Conservation (phyloP, 2,797 vertebrate species). For the Trematomus bernacchii region DNA sequence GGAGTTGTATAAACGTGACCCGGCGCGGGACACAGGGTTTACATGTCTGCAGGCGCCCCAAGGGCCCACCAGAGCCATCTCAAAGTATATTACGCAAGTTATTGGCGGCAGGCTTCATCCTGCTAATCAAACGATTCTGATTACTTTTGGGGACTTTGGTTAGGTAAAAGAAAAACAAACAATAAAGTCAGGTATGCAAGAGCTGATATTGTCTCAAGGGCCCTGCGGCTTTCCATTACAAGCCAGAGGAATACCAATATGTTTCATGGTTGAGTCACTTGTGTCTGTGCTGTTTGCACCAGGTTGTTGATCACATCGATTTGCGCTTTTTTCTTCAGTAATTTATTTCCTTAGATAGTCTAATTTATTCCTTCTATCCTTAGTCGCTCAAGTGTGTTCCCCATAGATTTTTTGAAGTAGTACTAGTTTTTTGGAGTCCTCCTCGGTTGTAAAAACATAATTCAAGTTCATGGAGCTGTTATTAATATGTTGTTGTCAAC, state of each 20-base stretch:
- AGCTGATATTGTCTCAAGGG: constrained; percentile 52
- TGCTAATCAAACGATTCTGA: constrained; percentile 71
- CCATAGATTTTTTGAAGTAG: constrained; percentile 4
- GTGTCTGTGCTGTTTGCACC: constrained; percentile 38
- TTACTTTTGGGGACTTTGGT: constrained; percentile 54
- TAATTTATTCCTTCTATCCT: neutral
- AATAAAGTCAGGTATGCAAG: constrained; percentile 71
- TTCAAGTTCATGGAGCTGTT: constrained; percentile 46
- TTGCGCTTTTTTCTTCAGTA: constrained; percentile 40
- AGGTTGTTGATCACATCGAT: constrained; percentile 40
- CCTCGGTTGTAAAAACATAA: constrained; percentile 25
- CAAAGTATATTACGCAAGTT: constrained; percentile 47
- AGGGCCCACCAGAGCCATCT: constrained; percentile 30
- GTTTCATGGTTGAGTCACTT: constrained; percentile 65
- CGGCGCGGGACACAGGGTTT: constrained; percentile 11
- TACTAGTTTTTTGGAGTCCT: constrained; percentile 10
- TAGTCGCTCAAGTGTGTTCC: constrained; percentile 6
- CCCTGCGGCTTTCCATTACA: constrained; percentile 56
- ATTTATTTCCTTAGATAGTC: constrained; percentile 10
- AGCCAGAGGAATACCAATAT: constrained; percentile 65
- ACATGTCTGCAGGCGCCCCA: neutral
- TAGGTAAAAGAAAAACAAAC: constrained; percentile 34
- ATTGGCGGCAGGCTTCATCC: constrained; percentile 53
- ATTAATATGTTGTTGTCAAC: constrained; percentile 35
- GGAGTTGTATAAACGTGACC: constrained; percentile 3